Evolutionary conservation across 1,140 invertebrate genomes (phyloP).

Genomic region (Campodea augens): DNA sequence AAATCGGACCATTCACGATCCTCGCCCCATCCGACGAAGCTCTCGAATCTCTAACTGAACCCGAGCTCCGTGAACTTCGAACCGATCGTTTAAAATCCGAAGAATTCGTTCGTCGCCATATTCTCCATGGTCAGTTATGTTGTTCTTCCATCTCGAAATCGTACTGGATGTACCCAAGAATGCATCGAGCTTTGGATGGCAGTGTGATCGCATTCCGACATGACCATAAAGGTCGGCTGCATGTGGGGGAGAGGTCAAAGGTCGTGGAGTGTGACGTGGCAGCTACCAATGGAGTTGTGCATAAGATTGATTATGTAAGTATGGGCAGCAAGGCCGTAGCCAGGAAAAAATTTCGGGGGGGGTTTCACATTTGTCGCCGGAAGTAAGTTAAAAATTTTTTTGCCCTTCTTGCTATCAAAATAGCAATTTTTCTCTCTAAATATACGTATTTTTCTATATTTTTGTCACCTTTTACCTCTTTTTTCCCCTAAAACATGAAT

Average conservation of each 20-base stretch:
- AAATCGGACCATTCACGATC: background rate
- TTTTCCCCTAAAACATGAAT: too few species aligned
- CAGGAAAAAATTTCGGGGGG: too few species aligned
- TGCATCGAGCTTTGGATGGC: background rate
- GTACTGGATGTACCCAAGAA: background rate
- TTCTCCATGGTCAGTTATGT: background rate
- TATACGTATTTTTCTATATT: too few species aligned
- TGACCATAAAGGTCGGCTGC: background rate
- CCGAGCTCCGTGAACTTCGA: background rate
- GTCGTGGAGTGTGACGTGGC: conserved; percentile 6
- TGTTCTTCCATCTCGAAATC: background rate
- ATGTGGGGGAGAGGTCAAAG: background rate
- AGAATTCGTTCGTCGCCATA: background rate
- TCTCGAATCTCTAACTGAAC: background rate
- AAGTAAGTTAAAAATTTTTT: too few species aligned
- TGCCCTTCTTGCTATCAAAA: too few species aligned
- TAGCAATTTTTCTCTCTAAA: too few species aligned
- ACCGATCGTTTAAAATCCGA: background rate
- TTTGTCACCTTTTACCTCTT: too few species aligned
- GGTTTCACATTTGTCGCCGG: too few species aligned
- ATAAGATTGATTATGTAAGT: conserved; percentile 6
- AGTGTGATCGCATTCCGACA: background rate
- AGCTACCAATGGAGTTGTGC: conserved; percentile 10
- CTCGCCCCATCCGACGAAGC: background rate
- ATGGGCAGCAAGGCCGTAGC: too few species aligned